phyloP scores from a whole-genome alignment of 2,113 vertebrate genomes.

The Drymodes brunneopygia region DNA sequence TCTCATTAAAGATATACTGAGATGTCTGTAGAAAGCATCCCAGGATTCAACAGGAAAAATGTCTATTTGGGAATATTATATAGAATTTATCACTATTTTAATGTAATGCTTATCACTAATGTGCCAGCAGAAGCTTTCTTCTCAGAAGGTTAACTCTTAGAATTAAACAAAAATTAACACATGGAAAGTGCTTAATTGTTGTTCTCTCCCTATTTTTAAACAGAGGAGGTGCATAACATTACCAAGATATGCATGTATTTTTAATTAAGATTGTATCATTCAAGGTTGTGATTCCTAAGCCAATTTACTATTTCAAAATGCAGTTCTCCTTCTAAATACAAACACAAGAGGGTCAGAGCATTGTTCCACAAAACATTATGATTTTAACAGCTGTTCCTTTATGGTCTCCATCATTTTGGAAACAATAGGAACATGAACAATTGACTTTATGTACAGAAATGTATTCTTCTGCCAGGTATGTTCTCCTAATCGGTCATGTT shows the following conservation, averaged over 20 bases:
- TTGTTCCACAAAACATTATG: constrained; percentile 45
- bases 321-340: constrained; percentile 34
- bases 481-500: neutral
- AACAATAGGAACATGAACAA: constrained; percentile 47
- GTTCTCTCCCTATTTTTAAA: constrained; percentile 32
- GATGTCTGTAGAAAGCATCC: constrained; percentile 7
- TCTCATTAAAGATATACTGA: constrained; percentile 59
- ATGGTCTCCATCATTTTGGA: neutral
- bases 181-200: constrained; percentile 21
- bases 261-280: constrained; percentile 53
- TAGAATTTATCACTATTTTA: constrained; percentile 39
- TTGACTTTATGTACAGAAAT: constrained; percentile 16
- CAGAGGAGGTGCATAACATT: neutral
- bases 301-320: constrained; percentile 34
- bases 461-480: neutral
- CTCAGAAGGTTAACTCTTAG: constrained; percentile 51
- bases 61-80: constrained; percentile 5
- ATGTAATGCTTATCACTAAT: constrained; percentile 23
- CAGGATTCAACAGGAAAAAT: constrained; percentile 12
- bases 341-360: neutral
- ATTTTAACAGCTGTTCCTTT: constrained; percentile 54
- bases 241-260: constrained; percentile 33
- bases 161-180: constrained; percentile 46
- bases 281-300: constrained; percentile 3
- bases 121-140: constrained; percentile 46